Conservation (phyloP, 2,113 vertebrate genomes). For the Vulpes lagopus region DNA sequence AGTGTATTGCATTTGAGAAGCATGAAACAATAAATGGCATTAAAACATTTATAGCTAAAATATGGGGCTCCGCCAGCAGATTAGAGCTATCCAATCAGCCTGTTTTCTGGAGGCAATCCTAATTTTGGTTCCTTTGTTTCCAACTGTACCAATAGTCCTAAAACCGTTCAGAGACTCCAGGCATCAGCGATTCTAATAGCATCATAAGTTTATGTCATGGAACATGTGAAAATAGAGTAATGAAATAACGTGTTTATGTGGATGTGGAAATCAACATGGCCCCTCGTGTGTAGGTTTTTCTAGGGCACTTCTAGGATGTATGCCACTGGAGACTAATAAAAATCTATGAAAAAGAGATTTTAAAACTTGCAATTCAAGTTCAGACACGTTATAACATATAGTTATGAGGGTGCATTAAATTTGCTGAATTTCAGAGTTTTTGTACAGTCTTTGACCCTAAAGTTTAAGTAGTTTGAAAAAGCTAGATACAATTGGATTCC, state of each 20-base stretch:
- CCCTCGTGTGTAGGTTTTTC: not conserved
- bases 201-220: not conserved
- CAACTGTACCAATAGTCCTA: not conserved
- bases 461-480: not conserved
- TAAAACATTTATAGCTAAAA: not conserved
- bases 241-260: not conserved
- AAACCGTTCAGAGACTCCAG: not conserved
- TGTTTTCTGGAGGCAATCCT: not conserved
- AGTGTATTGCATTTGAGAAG: not conserved
- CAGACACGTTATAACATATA: not conserved
- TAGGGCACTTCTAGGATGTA: not conserved
- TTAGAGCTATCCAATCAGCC: rapidly evolving
- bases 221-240: not conserved
- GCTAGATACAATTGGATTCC: not conserved
- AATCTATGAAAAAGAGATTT: not conserved
- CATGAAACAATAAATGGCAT: not conserved
- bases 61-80: not conserved
- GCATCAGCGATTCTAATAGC: no score
- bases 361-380: not conserved
- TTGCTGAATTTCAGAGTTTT: not conserved
- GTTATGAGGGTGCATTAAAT: not conserved
- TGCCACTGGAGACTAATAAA: not conserved
- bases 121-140: not conserved
- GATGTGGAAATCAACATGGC: not conserved
- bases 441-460: not conserved